phyloP scores from a whole-genome alignment of 2,888 invertebrate species.

The Rhagonycha lutea region DNA sequence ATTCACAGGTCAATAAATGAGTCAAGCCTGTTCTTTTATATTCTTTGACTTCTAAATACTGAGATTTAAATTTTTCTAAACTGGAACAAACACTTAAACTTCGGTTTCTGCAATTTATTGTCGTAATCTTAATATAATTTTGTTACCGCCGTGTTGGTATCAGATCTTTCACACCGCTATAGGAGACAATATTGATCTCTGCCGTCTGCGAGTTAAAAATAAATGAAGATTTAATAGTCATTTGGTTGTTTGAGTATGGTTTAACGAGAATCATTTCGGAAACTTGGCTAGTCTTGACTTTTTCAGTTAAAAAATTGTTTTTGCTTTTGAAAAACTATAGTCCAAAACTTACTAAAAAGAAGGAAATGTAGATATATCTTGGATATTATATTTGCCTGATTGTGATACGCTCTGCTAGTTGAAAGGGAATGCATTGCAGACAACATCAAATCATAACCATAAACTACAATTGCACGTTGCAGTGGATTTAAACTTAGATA shows the following conservation, averaged over 20 bases:
- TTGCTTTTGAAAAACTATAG: neutral
- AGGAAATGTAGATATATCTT: neutral
- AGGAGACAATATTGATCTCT: neutral
- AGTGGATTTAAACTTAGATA: conserved; percentile 35
- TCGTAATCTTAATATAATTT: neutral
- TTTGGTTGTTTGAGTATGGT: neutral
- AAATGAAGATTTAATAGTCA: neutral
- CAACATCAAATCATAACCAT: conserved; percentile 37
- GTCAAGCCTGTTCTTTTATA: neutral
- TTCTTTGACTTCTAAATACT: neutral
- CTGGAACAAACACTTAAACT: neutral
- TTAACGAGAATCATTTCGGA: neutral
- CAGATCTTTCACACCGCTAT: neutral
- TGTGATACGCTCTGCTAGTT: conserved; percentile 28
- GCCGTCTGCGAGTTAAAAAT: neutral
- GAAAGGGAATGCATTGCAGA: conserved; percentile 27
- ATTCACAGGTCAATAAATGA: neutral
- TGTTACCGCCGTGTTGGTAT: neutral
- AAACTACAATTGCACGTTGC: conserved; percentile 37
- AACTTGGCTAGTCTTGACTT: neutral
- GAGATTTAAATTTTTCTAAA: neutral
- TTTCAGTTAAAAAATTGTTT: neutral
- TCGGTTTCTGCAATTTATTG: neutral
- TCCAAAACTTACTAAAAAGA: no score
- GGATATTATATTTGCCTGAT: conserved; percentile 10